phyloP scores from a whole-genome alignment of 2,888 invertebrate species.

The Leptinotarsa haldemani region DNA sequence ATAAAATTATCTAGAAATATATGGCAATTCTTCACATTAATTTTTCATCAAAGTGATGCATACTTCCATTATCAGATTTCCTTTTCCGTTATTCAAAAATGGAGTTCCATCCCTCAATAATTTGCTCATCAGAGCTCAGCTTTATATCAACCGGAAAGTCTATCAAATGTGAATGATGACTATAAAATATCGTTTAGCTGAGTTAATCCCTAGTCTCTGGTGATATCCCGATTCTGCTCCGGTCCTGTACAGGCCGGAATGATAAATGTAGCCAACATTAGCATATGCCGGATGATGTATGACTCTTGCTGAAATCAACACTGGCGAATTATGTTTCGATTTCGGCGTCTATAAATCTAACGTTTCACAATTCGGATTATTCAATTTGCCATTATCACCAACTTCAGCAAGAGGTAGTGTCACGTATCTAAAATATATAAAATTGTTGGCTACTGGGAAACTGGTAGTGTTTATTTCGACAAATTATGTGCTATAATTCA shows the following conservation, averaged over 20 bases:
- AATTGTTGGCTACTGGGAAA: not conserved
- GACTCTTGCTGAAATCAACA: constrained; percentile 64
- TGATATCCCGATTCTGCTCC: constrained; percentile 43
- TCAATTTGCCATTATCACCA: constrained; percentile 61
- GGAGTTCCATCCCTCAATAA: constrained; percentile 37
- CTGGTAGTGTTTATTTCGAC: too few species aligned
- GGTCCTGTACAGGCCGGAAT: constrained; percentile 56
- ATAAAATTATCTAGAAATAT: too few species aligned
- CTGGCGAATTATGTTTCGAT: constrained; percentile 62
- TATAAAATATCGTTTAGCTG: constrained; percentile 60
- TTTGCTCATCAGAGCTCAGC: constrained; percentile 49
- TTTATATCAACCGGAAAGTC: constrained; percentile 52
- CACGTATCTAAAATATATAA: constrained; percentile 9
- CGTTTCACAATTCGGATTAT: constrained; percentile 49
- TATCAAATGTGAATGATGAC: constrained; percentile 58
- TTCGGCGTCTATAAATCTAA: constrained; percentile 54
- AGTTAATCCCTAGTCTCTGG: constrained; percentile 49
- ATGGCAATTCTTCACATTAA: too few species aligned
- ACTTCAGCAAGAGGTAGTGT: constrained; percentile 2
- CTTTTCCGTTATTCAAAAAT: constrained; percentile 2
- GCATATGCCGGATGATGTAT: constrained; percentile 66
- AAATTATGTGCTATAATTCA: too few species aligned
- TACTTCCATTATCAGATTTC: too few species aligned
- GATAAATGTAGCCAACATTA: constrained; percentile 64
- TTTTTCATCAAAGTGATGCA: too few species aligned